Percentiles rank a stretch among this genome's conserved stretches.
Conservation (phyloP, 2,797 vertebrate species). For the Pampus argenteus region DNA sequence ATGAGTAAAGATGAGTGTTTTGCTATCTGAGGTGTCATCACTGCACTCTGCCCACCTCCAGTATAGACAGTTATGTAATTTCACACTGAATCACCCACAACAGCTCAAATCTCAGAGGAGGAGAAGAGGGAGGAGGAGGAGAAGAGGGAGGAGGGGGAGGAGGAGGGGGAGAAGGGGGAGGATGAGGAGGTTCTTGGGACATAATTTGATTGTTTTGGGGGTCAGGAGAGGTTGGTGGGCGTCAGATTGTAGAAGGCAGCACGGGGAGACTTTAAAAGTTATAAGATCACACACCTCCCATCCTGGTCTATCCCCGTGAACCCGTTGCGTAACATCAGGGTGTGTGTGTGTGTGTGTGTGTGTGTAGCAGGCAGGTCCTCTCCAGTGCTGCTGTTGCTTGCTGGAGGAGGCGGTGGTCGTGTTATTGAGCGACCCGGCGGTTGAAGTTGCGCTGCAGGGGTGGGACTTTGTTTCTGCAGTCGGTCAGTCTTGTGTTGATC, state of each 20-base stretch:
- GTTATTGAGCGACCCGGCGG: slow-evolving; percentile 61
- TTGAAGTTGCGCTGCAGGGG: slow-evolving; percentile 86
- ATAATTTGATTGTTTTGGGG: background rate
- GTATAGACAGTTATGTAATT: slow-evolving; percentile 24
- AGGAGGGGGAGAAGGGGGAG: no score
- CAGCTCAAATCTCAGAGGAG: slow-evolving; percentile 1
- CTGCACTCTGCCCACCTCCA: slow-evolving; percentile 29
- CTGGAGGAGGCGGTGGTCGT: slow-evolving; percentile 45
- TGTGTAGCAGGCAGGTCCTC: slow-evolving; percentile 23
- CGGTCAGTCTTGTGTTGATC: slow-evolving; percentile 44
- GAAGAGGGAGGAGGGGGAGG: background rate
- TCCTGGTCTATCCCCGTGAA: background rate
- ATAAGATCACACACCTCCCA: slow-evolving; percentile 6
- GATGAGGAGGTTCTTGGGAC: slow-evolving; percentile 4
- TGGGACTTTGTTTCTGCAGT: slow-evolving; percentile 79
- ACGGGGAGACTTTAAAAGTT: slow-evolving; percentile 41
- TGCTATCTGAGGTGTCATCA: slow-evolving; percentile 29
- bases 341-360: slow-evolving; percentile 18
- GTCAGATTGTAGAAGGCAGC: background rate
- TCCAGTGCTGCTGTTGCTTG: slow-evolving; percentile 23
- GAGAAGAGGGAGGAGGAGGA: background rate
- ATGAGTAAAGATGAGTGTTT: slow-evolving; percentile 11
- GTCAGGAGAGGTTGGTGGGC: background rate
- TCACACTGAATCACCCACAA: slow-evolving; percentile 59
- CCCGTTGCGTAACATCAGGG: slow-evolving; percentile 50